Base-by-base conservation (phyloP, 2,888 invertebrate genomes). In the Podotricha telesiphe region DNA sequence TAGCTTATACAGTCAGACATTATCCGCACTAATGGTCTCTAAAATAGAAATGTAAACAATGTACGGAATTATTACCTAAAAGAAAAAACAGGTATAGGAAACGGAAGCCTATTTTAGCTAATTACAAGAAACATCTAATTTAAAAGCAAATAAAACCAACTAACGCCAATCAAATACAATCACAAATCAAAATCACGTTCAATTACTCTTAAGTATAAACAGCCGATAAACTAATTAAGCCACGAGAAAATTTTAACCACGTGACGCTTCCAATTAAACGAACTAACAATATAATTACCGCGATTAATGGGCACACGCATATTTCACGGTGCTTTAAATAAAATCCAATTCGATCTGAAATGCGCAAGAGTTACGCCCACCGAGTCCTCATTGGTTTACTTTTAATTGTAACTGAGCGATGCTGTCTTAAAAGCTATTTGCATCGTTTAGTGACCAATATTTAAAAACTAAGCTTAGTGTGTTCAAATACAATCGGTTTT, bases 281-380 rank as follows among this genome's bases (percentile, higher is more conserved):
- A 80, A 86, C 88, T 85, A 90, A 90, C 92, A 89, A 91, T 91
- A 92, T 93, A 91, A 93, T 91, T 90, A 93, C 90, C 87, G 89
- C 89, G 87, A 93, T 92, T 92, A 91, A 92, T 91, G 90, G 84
- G 77, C 82, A 74, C 77, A 72, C 82, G 75, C 86, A 91, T 92
- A 86, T 84, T 82, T 92, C 91, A 89, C 80, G 70, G 76, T 78
- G 73, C 77, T 80, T 82, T 86, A 86, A 89, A 91, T 92, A 91
- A 89, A 87, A 87, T 83, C 85, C 79, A 83, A 82, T 86, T 88
- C 86, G 86, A 88, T 84, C 80, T 80, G 80, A 81, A 42, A 79
- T 79, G 82, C 86, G 85, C 85, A 63, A 72, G 84, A 86, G 88
- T 85, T 64, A 86, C 92, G 90, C 92, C 92, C 81, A 80, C 82